A percentile compares a stretch with the other conserved stretches of the same genome.
These are phyloP conservation scores for Porites divaricata DNA, from an alignment of 92 coral and sea anemone genomes.

Conservation along the genomic window DNA sequence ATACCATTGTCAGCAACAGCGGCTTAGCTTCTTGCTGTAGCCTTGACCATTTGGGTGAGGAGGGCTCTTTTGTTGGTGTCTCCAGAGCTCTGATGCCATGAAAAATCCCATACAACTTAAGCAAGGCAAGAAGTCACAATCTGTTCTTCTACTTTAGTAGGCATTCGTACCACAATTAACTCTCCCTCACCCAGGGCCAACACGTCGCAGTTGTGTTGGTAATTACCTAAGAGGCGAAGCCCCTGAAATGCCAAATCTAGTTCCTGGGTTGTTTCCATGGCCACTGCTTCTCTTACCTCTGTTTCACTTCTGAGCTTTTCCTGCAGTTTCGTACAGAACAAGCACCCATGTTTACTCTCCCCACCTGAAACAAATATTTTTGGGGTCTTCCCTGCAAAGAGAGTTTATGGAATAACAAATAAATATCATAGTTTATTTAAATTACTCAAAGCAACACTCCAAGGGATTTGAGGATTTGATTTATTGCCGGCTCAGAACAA, in stretches of 20 bases:
- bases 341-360: background rate
- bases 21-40: slow-evolving; percentile 8
- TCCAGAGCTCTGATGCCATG: slow-evolving; percentile 41
- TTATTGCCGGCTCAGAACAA: too few species aligned
- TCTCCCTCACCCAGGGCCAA: slow-evolving; percentile 39
- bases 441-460: too few species aligned
- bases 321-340: background rate
- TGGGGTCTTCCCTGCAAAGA: background rate
- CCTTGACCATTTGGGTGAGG: background rate
- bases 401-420: too few species aligned
- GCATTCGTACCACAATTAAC: slow-evolving; percentile 46
- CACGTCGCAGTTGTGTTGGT: too few species aligned
- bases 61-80: slow-evolving; percentile 1
- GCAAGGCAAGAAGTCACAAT: slow-evolving; percentile 37
- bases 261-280: background rate
- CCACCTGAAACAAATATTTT: background rate
- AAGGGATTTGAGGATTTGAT: too few species aligned
- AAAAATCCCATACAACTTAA: slow-evolving; percentile 51
- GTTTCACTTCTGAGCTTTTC: slow-evolving; percentile 15
- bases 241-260: background rate
- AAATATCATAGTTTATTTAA: too few species aligned
- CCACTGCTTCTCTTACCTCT: slow-evolving; percentile 39
- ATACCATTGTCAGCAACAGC: background rate
- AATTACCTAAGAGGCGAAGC: slow-evolving; percentile 7
- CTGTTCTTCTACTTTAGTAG: background rate